Conservation (phyloP, 2,888 invertebrate species). For the Nephrotoma flavescens region DNA sequence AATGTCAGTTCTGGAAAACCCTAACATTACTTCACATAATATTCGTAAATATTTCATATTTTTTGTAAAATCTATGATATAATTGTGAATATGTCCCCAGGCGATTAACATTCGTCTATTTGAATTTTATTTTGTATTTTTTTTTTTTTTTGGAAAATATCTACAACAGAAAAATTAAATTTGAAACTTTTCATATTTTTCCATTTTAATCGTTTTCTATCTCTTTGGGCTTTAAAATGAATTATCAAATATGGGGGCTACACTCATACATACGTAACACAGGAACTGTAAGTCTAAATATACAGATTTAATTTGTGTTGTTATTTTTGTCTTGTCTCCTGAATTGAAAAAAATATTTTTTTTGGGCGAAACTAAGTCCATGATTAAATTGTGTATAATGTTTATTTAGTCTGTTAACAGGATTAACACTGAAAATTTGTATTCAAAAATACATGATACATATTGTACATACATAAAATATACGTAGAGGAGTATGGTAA, state of each 20-base stretch:
- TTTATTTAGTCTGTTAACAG: not conserved
- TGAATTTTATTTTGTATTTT: not conserved
- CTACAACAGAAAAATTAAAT: not conserved
- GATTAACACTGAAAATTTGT: not conserved
- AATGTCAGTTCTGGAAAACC: not conserved
- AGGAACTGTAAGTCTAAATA: too few species aligned
- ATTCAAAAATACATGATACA: not conserved
- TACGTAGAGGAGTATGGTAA: not conserved
- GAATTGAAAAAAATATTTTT: not conserved
- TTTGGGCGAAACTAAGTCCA: not conserved
- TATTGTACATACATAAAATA: not conserved
- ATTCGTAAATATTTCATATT: not conserved
- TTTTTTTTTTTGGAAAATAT: not conserved
- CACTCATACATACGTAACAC: not conserved
- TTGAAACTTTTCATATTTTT: not conserved
- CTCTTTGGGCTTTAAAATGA: not conserved
- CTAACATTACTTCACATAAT: too few species aligned
- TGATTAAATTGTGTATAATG: not conserved
- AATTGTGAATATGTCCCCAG: not conserved
- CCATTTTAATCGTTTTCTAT: not conserved
- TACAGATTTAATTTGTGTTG: not conserved
- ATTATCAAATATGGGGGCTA: not conserved
- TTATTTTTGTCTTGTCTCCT: not conserved
- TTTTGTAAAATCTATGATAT: not conserved
- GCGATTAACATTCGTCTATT: not conserved